Base-by-base conservation (phyloP, 2,113 vertebrate genomes). In the Lophura nycthemera region DNA sequence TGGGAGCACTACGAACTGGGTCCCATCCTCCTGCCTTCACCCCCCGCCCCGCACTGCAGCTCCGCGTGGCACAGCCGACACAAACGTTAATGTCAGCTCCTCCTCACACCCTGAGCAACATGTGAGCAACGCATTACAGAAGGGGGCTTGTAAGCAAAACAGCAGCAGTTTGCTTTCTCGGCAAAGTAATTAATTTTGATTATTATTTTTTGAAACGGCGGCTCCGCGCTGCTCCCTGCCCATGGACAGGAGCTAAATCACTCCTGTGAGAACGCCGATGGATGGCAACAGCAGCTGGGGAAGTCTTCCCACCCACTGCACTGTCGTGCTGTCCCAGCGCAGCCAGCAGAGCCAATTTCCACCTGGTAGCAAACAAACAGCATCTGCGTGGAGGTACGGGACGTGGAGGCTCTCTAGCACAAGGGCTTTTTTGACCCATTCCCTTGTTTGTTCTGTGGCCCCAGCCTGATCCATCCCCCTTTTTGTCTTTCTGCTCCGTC, bases 231-330 rank as follows among this genome's bases (percentile, higher is more conserved):
- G 66, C 24, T 72, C 86, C 56, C 79, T 61, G 92, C 85, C 86
- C 25, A 61, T 80, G 92, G 66, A 72, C 45, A 75, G 90, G 80
- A 86, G 95, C 66, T 84, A n/a, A 84, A 78, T 88, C 57, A 52
- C 77, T 95, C 88, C 96, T 92, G 92, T 86, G 96, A 95, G 97
- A 93, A 93, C 75, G 92, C 83, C 43, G 8, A 71, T 72, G 30
- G 29, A 32, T 82, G 65, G 89, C 40, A 88, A 87, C 73, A 73
- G 91, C 97, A 97, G 97, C 98, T 97, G 98, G 92, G 96, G 95
- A 97, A 76, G 74, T 92, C 96, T 97, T 95, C 74, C 29, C 29
- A 22, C 72, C 50, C 72, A 88, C 36, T 83, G 91, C 76, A 65
- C 82, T 40, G 76, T 59, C 38, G 80, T 13, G 21, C 45, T 4